Percentiles rank a stretch among this genome's conserved stretches.
These are phyloP conservation scores for Rhinella marina DNA, from an alignment of 2,797 vertebrate genomes.

Conservation along the genomic window DNA sequence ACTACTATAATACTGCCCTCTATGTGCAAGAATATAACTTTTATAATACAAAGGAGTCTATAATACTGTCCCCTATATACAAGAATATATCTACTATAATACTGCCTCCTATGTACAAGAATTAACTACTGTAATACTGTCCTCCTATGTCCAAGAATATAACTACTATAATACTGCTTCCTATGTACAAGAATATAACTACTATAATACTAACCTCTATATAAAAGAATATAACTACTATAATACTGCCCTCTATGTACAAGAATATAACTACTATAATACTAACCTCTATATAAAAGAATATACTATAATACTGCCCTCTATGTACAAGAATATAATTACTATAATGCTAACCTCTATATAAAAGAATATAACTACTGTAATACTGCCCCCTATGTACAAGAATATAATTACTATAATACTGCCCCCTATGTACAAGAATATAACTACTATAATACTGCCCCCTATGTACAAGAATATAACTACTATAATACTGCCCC, in stretches of 20 bases:
- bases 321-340: background rate
- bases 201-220: background rate
- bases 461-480: slow-evolving; percentile 3
- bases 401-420: slow-evolving; percentile 14
- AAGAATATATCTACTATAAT: slow-evolving; percentile 12
- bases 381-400: slow-evolving; percentile 4
- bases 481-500: slow-evolving; percentile 3
- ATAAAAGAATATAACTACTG: background rate
- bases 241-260: no score
- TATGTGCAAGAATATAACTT: background rate
- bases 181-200: slow-evolving; percentile 12
- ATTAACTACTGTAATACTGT: background rate
- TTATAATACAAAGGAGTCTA: no score
- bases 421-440: background rate
- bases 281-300: background rate
- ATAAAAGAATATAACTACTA: no score
- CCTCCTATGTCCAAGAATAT: background rate
- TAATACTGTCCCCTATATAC: background rate
- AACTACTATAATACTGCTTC: background rate
- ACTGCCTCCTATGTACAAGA: background rate
- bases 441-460: slow-evolving; percentile 23
- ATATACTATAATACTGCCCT: background rate
- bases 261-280: background rate
- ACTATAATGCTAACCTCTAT: background rate
- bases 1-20: background rate